phyloP scores from a whole-genome alignment of 1,140 invertebrate species.

The Nephila pilipes region DNA sequence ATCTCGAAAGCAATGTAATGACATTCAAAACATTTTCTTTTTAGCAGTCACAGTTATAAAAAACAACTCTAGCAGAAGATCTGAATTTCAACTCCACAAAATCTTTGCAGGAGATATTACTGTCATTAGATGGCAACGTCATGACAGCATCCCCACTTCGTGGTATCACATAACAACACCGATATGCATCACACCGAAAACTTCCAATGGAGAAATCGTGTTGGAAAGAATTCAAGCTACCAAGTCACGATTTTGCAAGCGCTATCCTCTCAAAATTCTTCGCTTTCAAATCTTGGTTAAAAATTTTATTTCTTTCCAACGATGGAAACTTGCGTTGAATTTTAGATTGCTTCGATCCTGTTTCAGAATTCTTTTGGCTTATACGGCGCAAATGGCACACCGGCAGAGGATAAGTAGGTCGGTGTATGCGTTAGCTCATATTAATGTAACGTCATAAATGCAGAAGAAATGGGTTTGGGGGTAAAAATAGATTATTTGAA shows the following conservation, averaged over 20 bases:
- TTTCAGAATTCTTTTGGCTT: not conserved
- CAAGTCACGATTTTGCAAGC: constrained; percentile 34
- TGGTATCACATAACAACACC: constrained; percentile 25
- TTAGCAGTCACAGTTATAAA: not conserved
- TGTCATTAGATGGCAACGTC: constrained; percentile 10
- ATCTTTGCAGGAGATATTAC: constrained; percentile 24
- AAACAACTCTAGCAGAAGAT: not conserved
- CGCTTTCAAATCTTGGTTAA: constrained; percentile 39
- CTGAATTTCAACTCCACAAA: not conserved
- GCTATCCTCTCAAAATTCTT: constrained; percentile 32
- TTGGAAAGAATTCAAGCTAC: not conserved
- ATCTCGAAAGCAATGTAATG: not conserved
- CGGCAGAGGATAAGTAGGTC: constrained; percentile 12
- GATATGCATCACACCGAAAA: not conserved
- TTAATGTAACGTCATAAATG: constrained; percentile 2
- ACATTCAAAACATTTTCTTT: not conserved
- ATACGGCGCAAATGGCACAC: not conserved
- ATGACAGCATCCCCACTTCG: constrained; percentile 5
- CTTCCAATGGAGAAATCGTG: constrained; percentile 31
- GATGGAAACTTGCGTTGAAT: constrained; percentile 18
- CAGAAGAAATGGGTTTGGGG: not conserved
- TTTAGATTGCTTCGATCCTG: constrained; percentile 25
- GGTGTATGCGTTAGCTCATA: not conserved
- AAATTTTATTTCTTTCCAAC: constrained; percentile 35
- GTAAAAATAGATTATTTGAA: constrained; percentile 9